Conservation (phyloP, 2,113 vertebrate species). For the Tachuris rubrigastra region DNA sequence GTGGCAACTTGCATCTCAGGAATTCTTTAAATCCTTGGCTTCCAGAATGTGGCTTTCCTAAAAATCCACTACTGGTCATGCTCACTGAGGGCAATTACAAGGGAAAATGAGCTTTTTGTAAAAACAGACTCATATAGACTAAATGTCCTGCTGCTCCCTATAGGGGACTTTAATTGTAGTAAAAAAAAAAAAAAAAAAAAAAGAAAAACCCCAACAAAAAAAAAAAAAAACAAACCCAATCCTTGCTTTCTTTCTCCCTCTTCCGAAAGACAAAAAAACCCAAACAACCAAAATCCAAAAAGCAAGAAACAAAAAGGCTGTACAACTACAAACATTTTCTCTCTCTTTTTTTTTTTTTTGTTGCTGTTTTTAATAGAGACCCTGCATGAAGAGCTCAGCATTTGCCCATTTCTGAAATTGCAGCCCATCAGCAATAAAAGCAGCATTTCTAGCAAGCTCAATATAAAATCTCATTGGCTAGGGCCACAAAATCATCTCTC, state of each 20-base stretch:
- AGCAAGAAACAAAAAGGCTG: background rate
- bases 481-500: background rate
- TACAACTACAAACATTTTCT: background rate
- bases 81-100: background rate
- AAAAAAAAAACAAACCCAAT: background rate
- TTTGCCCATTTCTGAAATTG: background rate
- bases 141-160: background rate
- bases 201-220: background rate
- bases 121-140: background rate
- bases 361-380: background rate
- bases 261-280: no score
- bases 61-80: background rate
- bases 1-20: background rate
- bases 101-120: background rate
- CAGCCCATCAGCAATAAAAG: background rate
- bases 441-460: background rate
- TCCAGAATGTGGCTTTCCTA: background rate
- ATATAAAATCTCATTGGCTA: background rate
- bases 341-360: background rate
- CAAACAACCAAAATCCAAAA: background rate
- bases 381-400: background rate
- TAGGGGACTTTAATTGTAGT: background rate
- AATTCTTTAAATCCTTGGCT: background rate
- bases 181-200: background rate
- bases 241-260: rapidly evolving